Base-by-base conservation (phyloP, 2,888 invertebrate species). In the Lasioglossum morio region DNA sequence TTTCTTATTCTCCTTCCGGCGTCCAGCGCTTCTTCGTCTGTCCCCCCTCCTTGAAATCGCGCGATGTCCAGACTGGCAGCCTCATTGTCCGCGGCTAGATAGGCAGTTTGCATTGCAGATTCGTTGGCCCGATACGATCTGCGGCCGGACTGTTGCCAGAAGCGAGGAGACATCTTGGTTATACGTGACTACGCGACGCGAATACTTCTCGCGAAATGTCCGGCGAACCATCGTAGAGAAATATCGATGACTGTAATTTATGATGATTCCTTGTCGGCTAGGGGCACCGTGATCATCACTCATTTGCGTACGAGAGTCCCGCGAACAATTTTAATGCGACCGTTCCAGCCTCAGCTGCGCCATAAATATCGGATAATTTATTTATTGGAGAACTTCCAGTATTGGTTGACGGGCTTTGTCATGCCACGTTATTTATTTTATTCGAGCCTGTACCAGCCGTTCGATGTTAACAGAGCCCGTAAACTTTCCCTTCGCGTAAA, bases 31-130 rank as follows among this genome's bases (percentile, higher is more conserved):
- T 34, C 34, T 66, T 34, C 34, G 5, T 5, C 57, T 72, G 69
- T 77, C 74, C n/a, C n/a, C n/a, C 77, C 74, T 81, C 74, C 81
- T 74, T 81, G 74, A 79, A 87, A 84, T 86, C 86, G 81, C 53
- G 79, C 82, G 80, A 79, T 74, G 79, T 79, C 87, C 77, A 84
- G 87, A 86, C 85, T 79, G 86, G 81, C 87, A 80, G 87, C 77
- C 84, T 87, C 83, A 84, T 90, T 90, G 88, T 90, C 82, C 86
- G 79, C 53, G 30, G 80, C 80, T 82, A 87, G 88, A 88, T 87
- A 83, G 86, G 83, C 48, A 82, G 90, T 88, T 90, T 90, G 90
- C 90, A 90, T 87, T 90, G 90, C 89, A 87, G 85, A 90, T 87
- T 83, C 85, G 79, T 57, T 57, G 74, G 66, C 53, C 79, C 23